A percentile compares a stretch with the other conserved stretches of the same genome.
Evolutionary conservation across 2,113 vertebrate genomes (phyloP).

Genomic region (Salvelinus namaycush): DNA sequence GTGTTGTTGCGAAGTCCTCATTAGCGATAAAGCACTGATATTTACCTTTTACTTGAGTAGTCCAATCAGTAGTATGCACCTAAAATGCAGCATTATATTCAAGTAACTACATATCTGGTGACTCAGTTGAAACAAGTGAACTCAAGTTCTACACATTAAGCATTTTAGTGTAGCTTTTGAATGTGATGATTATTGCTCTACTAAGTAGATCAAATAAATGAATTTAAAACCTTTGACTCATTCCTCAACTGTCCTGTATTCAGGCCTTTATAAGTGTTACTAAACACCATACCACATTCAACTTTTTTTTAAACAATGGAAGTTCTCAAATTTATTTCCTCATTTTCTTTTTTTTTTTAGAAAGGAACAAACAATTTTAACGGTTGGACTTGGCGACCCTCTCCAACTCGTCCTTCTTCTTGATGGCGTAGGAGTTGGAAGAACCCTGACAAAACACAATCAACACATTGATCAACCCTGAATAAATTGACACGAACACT

Average conservation of each 20-base stretch:
- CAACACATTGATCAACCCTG: background rate
- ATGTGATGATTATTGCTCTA: slow-evolving; percentile 22
- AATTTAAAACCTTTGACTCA: background rate
- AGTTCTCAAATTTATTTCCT: slow-evolving; percentile 66
- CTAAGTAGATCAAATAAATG: slow-evolving; percentile 26
- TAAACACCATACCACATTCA: background rate
- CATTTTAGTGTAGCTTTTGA: slow-evolving; percentile 25
- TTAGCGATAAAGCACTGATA: too few species aligned
- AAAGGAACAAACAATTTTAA: slow-evolving; percentile 76
- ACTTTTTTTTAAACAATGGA: background rate
- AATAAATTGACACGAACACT: background rate
- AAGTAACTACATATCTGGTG: too few species aligned
- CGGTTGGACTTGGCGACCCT: slow-evolving; percentile 96
- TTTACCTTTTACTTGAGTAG: too few species aligned
- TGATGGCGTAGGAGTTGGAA: slow-evolving; percentile 96
- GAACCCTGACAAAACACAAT: slow-evolving; percentile 77
- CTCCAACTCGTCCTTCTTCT: slow-evolving; percentile 96
- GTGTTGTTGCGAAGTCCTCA: too few species aligned
- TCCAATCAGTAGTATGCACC: too few species aligned
- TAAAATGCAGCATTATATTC: too few species aligned
- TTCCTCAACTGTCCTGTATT: too few species aligned
- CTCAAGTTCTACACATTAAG: background rate
- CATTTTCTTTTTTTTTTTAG: slow-evolving; percentile 17
- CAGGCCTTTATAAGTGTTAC: background rate
- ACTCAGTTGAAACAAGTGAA: background rate